A percentile compares a stretch with the other conserved stretches of the same genome.
These are phyloP conservation scores for Zele albiditarsus DNA, from an alignment of 2,888 invertebrate genomes.

Conservation along the genomic window DNA sequence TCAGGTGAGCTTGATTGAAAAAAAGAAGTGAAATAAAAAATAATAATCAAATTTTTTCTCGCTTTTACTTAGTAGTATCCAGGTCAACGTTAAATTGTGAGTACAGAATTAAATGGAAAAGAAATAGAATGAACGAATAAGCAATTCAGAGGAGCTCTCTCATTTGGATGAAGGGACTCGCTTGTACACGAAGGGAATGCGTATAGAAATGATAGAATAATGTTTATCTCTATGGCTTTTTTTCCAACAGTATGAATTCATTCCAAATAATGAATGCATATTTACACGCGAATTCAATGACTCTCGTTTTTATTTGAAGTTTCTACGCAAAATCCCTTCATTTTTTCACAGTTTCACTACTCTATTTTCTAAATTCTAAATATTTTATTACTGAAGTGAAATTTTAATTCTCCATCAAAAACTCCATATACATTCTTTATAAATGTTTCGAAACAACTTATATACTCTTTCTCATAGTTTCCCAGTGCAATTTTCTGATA, in stretches of 20 bases:
- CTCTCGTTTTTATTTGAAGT: background rate
- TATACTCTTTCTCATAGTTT: background rate
- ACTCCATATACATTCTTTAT: no score
- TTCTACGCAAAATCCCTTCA: background rate
- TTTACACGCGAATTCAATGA: background rate
- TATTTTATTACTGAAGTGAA: no score
- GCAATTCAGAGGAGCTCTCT: background rate
- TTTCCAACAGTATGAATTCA: background rate
- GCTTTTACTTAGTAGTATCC: background rate
- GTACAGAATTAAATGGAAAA: background rate
- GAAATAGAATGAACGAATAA: slow-evolving; percentile 6
- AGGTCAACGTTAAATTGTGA: slow-evolving; percentile 6
- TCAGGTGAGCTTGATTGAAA: slow-evolving; percentile 80
- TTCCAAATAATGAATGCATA: background rate
- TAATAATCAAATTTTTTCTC: background rate
- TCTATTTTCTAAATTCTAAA: background rate
- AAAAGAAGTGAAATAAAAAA: background rate
- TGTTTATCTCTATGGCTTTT: background rate
- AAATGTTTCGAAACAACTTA: no score
- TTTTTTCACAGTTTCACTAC: background rate
- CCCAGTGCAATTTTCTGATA: background rate
- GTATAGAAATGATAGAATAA: background rate
- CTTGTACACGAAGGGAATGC: background rate
- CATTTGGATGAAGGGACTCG: background rate
- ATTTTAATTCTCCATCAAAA: no score